These are phyloP conservation scores for Sorex araneus DNA, from an alignment of 2,113 vertebrate genomes.

Conservation along the genomic window DNA sequence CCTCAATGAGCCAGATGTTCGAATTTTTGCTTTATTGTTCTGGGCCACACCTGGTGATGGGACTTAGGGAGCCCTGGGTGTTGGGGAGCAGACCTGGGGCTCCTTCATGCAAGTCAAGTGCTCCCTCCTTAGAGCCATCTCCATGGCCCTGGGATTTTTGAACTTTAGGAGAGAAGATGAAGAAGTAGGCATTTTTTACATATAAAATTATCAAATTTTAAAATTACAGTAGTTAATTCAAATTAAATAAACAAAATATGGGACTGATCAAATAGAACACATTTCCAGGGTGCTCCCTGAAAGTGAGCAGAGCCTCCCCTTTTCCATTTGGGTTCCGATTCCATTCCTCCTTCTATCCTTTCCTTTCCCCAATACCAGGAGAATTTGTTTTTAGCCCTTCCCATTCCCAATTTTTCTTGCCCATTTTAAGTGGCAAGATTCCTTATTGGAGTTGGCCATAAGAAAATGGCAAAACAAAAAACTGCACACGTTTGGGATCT, in stretches of 20 bases:
- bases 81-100: no score
- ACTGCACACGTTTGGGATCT: background rate
- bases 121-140: no score
- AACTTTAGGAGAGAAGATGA: slow-evolving; percentile 3
- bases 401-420: background rate
- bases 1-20: background rate
- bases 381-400: no score
- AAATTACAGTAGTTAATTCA: background rate
- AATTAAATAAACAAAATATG: background rate
- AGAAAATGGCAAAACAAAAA: background rate
- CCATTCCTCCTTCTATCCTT: background rate
- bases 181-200: background rate
- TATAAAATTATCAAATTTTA: background rate
- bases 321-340: background rate
- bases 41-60: no score
- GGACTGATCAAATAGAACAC: background rate
- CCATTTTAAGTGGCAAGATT: slow-evolving; percentile 15
- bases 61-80: no score
- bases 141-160: no score
- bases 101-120: no score
- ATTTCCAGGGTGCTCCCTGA: background rate
- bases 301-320: background rate
- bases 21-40: no score
- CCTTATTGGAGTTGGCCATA: background rate
- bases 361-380: background rate